These are phyloP conservation scores for Cossypha caffra DNA, from an alignment of 2,797 vertebrate species.

Conservation along the genomic window DNA sequence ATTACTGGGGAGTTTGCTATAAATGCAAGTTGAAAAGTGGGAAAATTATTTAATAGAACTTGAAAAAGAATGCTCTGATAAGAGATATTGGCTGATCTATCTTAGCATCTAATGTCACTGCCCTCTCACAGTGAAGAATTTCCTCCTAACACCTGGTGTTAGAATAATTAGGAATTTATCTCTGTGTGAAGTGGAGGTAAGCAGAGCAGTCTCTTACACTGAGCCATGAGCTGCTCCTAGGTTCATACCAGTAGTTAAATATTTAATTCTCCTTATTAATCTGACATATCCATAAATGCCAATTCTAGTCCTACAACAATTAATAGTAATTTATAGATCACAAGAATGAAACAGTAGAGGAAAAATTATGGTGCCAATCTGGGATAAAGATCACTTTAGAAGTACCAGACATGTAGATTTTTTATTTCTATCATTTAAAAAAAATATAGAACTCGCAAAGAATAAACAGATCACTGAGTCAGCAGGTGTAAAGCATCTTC, in stretches of 20 bases:
- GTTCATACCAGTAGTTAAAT: background rate
- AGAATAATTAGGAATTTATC: background rate
- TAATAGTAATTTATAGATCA: background rate
- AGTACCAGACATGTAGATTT: background rate
- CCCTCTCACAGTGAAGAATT: background rate
- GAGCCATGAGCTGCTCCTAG: background rate
- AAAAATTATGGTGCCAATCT: background rate
- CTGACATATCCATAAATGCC: background rate
- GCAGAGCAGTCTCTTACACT: background rate
- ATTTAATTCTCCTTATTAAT: background rate
- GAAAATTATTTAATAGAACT: background rate
- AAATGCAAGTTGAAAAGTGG: background rate
- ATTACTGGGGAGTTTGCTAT: background rate
- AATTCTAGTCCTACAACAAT: background rate
- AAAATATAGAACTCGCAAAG: background rate
- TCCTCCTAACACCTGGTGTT: background rate
- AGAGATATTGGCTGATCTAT: background rate
- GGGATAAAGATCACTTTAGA: background rate
- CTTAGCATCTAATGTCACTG: background rate
- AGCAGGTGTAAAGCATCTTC: background rate
- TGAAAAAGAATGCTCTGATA: background rate
- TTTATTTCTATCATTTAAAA: background rate
- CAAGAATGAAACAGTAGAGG: background rate
- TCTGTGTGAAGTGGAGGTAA: background rate
- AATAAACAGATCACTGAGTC: background rate